These are phyloP conservation scores for Diadromus collaris DNA, from an alignment of 2,888 invertebrate species.

Conservation along the genomic window DNA sequence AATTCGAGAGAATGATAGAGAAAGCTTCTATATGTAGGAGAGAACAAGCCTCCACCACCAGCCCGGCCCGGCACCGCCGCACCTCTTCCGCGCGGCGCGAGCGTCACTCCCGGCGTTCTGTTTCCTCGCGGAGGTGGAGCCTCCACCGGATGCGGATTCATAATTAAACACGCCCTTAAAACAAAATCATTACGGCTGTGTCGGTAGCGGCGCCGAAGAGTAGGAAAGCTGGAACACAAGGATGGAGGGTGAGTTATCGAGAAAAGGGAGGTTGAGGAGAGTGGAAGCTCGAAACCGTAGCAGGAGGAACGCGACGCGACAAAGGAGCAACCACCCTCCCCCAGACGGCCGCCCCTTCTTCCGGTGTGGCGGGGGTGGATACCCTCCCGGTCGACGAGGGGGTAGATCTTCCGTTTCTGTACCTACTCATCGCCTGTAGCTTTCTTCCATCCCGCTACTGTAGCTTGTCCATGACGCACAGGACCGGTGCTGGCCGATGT, in stretches of 20 bases:
- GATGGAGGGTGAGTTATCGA: conserved; percentile 38
- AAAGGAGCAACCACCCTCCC: conserved; percentile 51
- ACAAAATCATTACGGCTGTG: conserved; percentile 79
- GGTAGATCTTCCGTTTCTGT: conserved; percentile 15
- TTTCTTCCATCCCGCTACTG: conserved; percentile 19
- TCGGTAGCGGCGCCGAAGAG: conserved; percentile 65
- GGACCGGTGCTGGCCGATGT: not conserved
- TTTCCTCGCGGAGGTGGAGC: conserved; percentile 77
- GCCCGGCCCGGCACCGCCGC: conserved; percentile 56
- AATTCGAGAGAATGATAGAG: conserved; percentile 58
- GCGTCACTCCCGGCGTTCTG: conserved; percentile 64
- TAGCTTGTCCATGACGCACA: conserved; percentile 6
- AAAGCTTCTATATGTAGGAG: conserved; percentile 16
- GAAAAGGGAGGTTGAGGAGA: conserved; percentile 54
- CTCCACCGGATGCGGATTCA: conserved; percentile 79
- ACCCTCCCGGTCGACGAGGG: conserved; percentile 20
- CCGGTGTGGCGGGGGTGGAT: conserved; percentile 37
- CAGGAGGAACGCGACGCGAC: conserved; percentile 58
- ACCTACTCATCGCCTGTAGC: conserved; percentile 24
- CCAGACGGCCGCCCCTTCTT: conserved; percentile 32
- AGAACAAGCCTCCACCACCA: conserved; percentile 33
- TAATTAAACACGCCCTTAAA: conserved; percentile 81
- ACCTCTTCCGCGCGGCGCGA: conserved; percentile 66
- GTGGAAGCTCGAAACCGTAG: conserved; percentile 46
- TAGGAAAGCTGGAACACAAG: conserved; percentile 23